A percentile compares a stretch with the other conserved stretches of the same genome.
Conservation (phyloP, 2,113 vertebrate species). For the Pampusana beccarii region DNA sequence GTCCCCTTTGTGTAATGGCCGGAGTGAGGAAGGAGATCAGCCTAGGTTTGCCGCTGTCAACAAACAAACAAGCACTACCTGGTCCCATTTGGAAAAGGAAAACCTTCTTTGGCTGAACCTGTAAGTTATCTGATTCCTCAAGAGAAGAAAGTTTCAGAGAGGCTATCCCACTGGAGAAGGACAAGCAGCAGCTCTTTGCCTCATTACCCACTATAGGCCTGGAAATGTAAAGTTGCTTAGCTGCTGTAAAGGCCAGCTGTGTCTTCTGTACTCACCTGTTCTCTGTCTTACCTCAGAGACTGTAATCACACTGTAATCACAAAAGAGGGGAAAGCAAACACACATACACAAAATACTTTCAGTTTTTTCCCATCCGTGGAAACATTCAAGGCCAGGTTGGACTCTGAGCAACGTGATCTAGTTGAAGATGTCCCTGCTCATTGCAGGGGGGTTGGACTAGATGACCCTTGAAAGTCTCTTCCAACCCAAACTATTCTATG, state of each 20-base stretch:
- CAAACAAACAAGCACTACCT: not conserved
- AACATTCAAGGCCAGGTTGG: no score
- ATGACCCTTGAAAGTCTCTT: no score
- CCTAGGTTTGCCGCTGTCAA: not conserved
- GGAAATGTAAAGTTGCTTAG: not conserved
- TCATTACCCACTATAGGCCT: not conserved
- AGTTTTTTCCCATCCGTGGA: not conserved
- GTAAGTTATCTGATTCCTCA: not conserved
- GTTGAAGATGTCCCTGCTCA: no score
- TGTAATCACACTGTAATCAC: not conserved
- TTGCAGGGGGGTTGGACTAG: no score
- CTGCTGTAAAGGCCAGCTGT: not conserved
- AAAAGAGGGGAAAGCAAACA: not conserved
- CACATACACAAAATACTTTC: not conserved
- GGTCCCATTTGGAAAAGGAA: accelerated
- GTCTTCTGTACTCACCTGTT: not conserved
- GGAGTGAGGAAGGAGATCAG: not conserved
- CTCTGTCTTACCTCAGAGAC: not conserved
- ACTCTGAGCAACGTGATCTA: no score
- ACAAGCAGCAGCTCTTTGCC: not conserved
- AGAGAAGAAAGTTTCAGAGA: not conserved
- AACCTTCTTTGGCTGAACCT: not conserved
- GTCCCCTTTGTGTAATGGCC: not conserved
- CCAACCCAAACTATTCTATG: no score
- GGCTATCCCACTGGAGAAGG: not conserved